phyloP scores from a whole-genome alignment of 2,797 vertebrate genomes.

The Oceanodroma leucorhoa region DNA sequence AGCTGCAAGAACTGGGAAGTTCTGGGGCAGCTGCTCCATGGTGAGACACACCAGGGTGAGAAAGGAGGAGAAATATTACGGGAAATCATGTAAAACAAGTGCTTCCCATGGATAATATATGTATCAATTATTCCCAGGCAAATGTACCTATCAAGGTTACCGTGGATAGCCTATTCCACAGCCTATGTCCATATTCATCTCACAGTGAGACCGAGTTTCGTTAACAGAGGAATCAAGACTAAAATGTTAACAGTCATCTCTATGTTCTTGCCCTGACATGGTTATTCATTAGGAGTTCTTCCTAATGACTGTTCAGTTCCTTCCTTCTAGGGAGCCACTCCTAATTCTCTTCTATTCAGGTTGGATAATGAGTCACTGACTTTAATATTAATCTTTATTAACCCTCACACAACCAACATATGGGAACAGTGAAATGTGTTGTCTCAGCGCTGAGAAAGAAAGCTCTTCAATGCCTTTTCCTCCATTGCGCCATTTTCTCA shows the following conservation, averaged over 20 bases:
- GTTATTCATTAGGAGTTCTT: conserved; percentile 21
- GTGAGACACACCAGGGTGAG: background rate
- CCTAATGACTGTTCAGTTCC: conserved; percentile 35
- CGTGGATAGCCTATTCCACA: background rate
- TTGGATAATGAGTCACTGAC: conserved; percentile 47
- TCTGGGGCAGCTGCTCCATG: background rate
- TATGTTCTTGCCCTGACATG: conserved; percentile 2
- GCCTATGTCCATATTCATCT: background rate
- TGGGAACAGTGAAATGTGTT: background rate
- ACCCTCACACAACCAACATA: background rate
- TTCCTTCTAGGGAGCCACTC: conserved; percentile 54
- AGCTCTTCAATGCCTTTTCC: background rate
- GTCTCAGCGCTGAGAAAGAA: background rate
- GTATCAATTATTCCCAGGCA: background rate
- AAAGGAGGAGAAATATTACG: background rate
- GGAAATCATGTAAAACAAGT: background rate
- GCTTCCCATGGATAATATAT: background rate
- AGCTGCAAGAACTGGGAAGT: background rate
- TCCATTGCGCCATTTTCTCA: background rate
- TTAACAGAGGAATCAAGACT: background rate
- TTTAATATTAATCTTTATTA: conserved; percentile 12
- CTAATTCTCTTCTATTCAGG: conserved; percentile 28
- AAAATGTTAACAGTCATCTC: background rate
- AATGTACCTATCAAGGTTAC: background rate
- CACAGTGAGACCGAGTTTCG: fast-evolving